Base-by-base conservation (phyloP, 1,140 invertebrate genomes). In the Achatina immaculata region DNA sequence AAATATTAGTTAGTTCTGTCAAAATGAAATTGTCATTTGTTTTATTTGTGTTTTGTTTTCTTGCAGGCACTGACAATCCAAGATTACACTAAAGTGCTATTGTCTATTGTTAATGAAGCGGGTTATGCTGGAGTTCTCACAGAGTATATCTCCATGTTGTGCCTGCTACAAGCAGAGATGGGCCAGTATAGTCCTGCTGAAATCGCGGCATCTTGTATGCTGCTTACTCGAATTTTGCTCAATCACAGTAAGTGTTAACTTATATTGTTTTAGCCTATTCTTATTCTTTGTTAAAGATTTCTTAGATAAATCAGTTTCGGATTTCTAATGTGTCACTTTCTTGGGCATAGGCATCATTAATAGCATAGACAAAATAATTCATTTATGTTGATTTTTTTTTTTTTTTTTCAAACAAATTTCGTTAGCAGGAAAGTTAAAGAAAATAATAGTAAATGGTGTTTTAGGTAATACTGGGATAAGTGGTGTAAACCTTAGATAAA, bases 71-170 rank as follows among this genome's bases (percentile, higher is more conserved):
- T 85, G 3, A 91, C 86, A 11, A 90, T 85, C 78, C 82, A 87
- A 36, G 89, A 90, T 78, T 88, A 87, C 78, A 85, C 88, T 0
- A 81, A 87, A n/a, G 79, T 90, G 0, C 86, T 91, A 73, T 83
- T 83, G 51, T 76, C 83, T 4, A 42, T 90, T 11, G 83, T 84
- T 14, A 74, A 69, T 28, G 75, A 87, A 45, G 85, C 86, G 42
- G 68, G 68, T 14, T 80, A 84, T 11, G 80, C 83, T 34, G 80
- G 83, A 40, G 86, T 78, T 72, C 81, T 90, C 40, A 78, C 89
- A 3, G 88, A 91, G 69, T 90, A 90, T 71, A 85, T 90, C 21
- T 88, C 87, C 82, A 90, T 90, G 78, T 80, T 91, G 69, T 86
- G 85, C 68, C 73, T 90, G 24, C 86, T 90, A 21, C 88, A 90